Percentiles rank a stretch among this genome's conserved stretches.
These are phyloP conservation scores for Rhopalosiphum nymphaeae DNA, from an alignment of 2,888 invertebrate genomes.

Conservation along the genomic window DNA sequence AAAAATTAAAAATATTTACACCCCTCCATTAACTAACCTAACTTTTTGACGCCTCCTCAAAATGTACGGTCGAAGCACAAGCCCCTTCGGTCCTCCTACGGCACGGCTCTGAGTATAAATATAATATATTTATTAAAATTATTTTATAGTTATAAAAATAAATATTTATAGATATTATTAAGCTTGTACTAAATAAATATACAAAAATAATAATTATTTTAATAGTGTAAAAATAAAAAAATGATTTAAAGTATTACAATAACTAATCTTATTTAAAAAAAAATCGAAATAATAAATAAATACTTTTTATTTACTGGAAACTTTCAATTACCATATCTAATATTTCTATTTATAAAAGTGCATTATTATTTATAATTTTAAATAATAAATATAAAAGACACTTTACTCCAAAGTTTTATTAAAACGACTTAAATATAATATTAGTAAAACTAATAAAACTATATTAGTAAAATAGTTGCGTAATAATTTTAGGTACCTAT, in stretches of 20 bases:
- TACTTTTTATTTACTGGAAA: not conserved
- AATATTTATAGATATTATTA: too few species aligned
- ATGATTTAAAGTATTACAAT: not conserved
- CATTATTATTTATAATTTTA: not conserved
- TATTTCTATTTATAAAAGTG: not conserved
- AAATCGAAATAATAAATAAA: not conserved
- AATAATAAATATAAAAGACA: too few species aligned
- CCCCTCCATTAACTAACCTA: too few species aligned
- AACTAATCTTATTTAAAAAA: not conserved
- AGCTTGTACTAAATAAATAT: not conserved
- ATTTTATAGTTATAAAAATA: not conserved
- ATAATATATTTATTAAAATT: not conserved
- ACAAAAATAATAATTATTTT: not conserved
- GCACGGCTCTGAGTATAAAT: not conserved
- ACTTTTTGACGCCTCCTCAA: too few species aligned
- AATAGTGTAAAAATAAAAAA: not conserved
- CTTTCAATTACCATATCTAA: not conserved
- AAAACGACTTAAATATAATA: not conserved
- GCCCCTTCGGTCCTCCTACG: too few species aligned
- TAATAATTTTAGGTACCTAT: not conserved
- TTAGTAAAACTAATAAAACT: not conserved
- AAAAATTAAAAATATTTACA: too few species aligned
- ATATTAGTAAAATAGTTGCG: not conserved
- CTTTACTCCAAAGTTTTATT: not conserved
- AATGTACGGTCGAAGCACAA: too few species aligned